These are phyloP conservation scores for Dysdera silvatica DNA, from an alignment of 1,140 invertebrate species.

Conservation along the genomic window DNA sequence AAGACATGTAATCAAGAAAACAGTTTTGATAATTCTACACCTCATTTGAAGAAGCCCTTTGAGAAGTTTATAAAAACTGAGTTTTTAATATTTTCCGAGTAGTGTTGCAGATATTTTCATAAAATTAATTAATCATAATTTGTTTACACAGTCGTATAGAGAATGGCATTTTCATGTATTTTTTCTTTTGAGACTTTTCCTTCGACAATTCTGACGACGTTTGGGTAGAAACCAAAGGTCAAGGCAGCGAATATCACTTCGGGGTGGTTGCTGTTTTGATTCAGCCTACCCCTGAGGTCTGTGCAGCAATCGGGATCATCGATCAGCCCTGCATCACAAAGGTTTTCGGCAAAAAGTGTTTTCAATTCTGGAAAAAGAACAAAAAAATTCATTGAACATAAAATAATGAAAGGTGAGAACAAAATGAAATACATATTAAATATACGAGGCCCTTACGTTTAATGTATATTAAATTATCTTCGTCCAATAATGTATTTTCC, in stretches of 20 bases:
- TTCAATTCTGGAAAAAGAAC: slow-evolving; percentile 25
- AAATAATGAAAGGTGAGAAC: not conserved
- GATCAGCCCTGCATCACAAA: slow-evolving; percentile 18
- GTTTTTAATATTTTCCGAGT: too few species aligned
- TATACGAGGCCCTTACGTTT: not conserved
- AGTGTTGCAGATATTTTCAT: too few species aligned
- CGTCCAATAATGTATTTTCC: slow-evolving; percentile 13
- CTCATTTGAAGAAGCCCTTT: too few species aligned
- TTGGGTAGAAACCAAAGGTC: slow-evolving; percentile 44
- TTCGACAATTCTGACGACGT: slow-evolving; percentile 12
- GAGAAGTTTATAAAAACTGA: too few species aligned
- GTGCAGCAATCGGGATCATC: slow-evolving; percentile 43
- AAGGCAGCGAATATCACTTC: slow-evolving; percentile 39
- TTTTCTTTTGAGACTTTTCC: slow-evolving; percentile 10
- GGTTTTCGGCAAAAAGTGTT: slow-evolving; percentile 21
- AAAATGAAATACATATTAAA: not conserved
- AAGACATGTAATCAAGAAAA: too few species aligned
- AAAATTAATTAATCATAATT: not conserved
- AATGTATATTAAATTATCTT: slow-evolving; percentile 1
- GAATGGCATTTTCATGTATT: slow-evolving; percentile 5
- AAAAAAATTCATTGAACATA: not conserved
- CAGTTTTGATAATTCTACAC: too few species aligned
- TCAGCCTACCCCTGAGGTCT: slow-evolving; percentile 29
- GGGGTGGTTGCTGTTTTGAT: slow-evolving; percentile 40
- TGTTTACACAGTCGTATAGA: slow-evolving; percentile 20